Evolutionary conservation across 2,888 invertebrate genomes (phyloP).

Genomic region (Mythimna lalbum): DNA sequence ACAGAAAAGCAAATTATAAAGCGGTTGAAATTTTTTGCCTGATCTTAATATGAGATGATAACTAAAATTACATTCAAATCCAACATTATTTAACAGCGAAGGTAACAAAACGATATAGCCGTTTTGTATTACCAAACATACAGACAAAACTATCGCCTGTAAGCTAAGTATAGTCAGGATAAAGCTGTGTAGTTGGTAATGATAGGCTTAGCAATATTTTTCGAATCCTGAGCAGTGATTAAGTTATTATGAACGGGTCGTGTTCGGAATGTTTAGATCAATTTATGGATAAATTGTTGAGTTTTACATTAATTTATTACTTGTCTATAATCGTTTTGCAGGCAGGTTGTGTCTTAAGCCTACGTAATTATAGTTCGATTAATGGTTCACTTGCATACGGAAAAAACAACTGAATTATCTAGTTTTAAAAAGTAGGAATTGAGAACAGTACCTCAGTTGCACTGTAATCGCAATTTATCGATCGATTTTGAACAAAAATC

Average conservation of each 20-base stretch:
- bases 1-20: no score
- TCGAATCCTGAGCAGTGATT: conserved; percentile 60
- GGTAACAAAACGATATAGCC: background rate
- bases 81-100: background rate
- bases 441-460: background rate
- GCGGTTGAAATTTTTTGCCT: no score
- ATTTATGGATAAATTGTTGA: conserved; percentile 62
- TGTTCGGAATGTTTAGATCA: conserved; percentile 56
- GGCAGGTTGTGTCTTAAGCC: conserved; percentile 19
- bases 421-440: background rate
- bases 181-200: conserved; percentile 53
- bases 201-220: conserved; percentile 54
- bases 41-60: background rate
- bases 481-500: background rate
- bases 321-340: conserved; percentile 44
- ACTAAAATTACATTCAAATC: background rate
- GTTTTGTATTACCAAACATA: conserved; percentile 1
- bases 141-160: conserved; percentile 24
- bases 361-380: conserved; percentile 22
- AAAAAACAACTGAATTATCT: background rate
- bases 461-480: background rate
- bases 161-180: conserved; percentile 27
- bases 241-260: conserved; percentile 56
- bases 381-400: background rate
- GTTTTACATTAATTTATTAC: conserved; percentile 58